Evolutionary conservation across 1,140 invertebrate species (phyloP).

Genomic region (Cyclina sinensis): DNA sequence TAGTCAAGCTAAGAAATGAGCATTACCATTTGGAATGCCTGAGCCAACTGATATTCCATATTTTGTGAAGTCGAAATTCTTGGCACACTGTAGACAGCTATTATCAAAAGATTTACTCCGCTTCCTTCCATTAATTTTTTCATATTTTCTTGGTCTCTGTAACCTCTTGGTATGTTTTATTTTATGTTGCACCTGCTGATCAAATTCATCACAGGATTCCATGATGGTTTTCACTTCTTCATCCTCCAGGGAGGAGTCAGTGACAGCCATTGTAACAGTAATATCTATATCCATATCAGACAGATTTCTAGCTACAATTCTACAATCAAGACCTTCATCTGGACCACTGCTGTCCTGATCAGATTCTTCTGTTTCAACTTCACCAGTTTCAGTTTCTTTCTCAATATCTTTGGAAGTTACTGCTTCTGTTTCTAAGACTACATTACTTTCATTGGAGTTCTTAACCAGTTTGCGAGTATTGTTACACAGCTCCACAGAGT

Average conservation of each 20-base stretch:
- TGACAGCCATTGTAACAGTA: not conserved
- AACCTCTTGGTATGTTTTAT: not conserved
- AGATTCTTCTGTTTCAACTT: not conserved
- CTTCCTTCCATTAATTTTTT: not conserved
- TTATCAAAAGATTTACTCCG: constrained; percentile 45
- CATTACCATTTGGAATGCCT: constrained; percentile 30
- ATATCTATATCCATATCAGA: constrained; percentile 31
- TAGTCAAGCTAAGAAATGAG: too few species aligned
- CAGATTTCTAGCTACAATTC: not conserved
- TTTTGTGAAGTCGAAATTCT: constrained; percentile 31
- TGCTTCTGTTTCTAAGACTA: not conserved
- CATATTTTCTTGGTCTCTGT: constrained; percentile 35
- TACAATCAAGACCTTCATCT: not conserved
- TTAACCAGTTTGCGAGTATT: not conserved
- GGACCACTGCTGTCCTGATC: not conserved
- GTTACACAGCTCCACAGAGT: too few species aligned
- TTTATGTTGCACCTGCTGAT: not conserved
- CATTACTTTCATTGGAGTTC: not conserved
- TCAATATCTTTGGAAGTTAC: not conserved
- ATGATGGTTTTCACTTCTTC: constrained; percentile 39
- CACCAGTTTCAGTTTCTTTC: not conserved
- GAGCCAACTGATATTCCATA: constrained; percentile 57
- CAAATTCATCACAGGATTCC: constrained; percentile 44
- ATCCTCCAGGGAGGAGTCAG: constrained; percentile 36
- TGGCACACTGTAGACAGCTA: not conserved